Evolutionary conservation across 2,888 invertebrate genomes (phyloP).

Genomic region (Drosophila bunnanda): DNA sequence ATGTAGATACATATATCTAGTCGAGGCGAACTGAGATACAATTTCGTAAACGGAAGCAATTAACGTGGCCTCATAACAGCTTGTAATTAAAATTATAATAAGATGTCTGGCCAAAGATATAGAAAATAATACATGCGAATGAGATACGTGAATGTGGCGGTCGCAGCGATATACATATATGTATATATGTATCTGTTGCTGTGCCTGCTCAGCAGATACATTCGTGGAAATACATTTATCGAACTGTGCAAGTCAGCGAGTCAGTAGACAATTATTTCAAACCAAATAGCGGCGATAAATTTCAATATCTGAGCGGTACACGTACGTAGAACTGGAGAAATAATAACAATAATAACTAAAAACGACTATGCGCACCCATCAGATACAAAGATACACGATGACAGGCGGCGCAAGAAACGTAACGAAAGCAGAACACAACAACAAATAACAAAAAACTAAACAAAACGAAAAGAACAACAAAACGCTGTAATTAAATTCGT

Average conservation of each 20-base stretch:
- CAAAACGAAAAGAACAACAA: constrained; percentile 49
- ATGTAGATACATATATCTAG: constrained; percentile 3
- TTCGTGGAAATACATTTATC: constrained; percentile 65
- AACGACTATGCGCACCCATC: constrained; percentile 64
- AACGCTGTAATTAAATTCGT: constrained; percentile 76
- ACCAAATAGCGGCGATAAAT: constrained; percentile 76
- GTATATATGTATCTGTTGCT: constrained; percentile 14
- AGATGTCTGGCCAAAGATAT: constrained; percentile 74
- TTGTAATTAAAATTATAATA: constrained; percentile 81
- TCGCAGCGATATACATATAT: neutral
- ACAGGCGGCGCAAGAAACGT: constrained; percentile 36
- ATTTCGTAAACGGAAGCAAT: constrained; percentile 79
- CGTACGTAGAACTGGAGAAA: constrained; percentile 75
- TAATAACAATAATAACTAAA: constrained; percentile 79
- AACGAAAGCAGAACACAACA: constrained; percentile 31
- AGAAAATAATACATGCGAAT: constrained; percentile 63
- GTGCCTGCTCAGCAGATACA: constrained; percentile 47
- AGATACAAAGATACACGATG: constrained; percentile 68
- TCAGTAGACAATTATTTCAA: constrained; percentile 68
- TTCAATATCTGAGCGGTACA: constrained; percentile 70
- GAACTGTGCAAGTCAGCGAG: constrained; percentile 55
- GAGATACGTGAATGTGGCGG: constrained; percentile 51
- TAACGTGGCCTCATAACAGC: constrained; percentile 75
- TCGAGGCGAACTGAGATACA: constrained; percentile 18
- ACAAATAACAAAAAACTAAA: constrained; percentile 37